Evolutionary conservation across 2,888 invertebrate genomes (phyloP).

Genomic region (Cephus sareptanus): DNA sequence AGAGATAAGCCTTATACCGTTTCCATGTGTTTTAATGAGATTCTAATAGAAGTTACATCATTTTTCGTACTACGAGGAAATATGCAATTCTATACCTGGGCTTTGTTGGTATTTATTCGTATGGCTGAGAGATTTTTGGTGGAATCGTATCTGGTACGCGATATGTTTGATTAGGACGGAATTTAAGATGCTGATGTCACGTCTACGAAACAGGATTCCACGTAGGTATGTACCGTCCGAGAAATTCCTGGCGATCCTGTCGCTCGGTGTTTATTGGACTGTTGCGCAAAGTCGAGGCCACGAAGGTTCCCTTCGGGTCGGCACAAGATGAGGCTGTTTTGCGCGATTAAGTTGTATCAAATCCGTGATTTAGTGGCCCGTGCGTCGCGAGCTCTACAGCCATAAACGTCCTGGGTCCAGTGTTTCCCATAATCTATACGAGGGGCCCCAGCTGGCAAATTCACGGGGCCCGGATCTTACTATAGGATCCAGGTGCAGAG

Average conservation of each 20-base stretch:
- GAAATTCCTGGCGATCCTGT: constrained; percentile 7
- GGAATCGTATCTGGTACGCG: background rate
- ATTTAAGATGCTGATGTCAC: background rate
- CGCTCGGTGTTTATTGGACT: constrained; percentile 27
- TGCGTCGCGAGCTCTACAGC: constrained; percentile 51
- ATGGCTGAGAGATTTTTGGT: too few relatives aligned
- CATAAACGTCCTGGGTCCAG: constrained; percentile 50
- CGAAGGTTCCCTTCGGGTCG: background rate
- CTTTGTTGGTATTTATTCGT: background rate
- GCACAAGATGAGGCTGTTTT: constrained; percentile 25
- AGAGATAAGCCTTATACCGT: background rate
- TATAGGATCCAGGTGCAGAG: constrained; percentile 50
- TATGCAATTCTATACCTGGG: background rate
- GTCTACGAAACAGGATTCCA: background rate
- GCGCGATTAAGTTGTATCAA: constrained; percentile 60
- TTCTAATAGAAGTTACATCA: background rate
- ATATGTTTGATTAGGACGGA: background rate
- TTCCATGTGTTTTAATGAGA: background rate
- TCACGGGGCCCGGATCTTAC: constrained; percentile 21
- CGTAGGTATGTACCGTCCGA: background rate
- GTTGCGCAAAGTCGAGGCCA: constrained; percentile 17
- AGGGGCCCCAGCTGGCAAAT: constrained; percentile 31
- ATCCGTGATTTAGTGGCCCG: constrained; percentile 54
- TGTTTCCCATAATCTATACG: constrained; percentile 55
- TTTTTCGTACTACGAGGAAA: background rate